phyloP scores from a whole-genome alignment of 2,113 vertebrate genomes.

The Prolemur simus region DNA sequence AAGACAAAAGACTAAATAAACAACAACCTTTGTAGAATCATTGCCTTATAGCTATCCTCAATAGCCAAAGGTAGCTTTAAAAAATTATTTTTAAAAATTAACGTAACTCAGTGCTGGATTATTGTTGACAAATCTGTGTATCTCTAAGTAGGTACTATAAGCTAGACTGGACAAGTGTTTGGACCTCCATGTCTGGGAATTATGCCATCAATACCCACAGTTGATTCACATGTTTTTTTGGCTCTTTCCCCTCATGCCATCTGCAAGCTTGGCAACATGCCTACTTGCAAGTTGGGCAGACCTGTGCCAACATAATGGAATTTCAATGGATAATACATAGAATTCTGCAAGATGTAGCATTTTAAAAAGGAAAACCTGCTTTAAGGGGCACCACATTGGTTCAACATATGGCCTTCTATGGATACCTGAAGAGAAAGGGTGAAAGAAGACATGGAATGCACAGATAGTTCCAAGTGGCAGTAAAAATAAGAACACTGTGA shows the following conservation, averaged over 20 bases:
- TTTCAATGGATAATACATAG: slow-evolving; percentile 81
- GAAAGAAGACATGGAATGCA: slow-evolving; percentile 33
- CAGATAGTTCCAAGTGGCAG: background rate
- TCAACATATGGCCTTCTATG: slow-evolving; percentile 72
- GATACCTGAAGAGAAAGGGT: slow-evolving; percentile 66
- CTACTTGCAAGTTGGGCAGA: slow-evolving; percentile 85
- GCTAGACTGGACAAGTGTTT: slow-evolving; percentile 86
- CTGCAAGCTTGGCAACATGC: slow-evolving; percentile 85
- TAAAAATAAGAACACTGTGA: background rate
- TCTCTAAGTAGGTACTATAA: slow-evolving; percentile 79
- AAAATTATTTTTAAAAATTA: slow-evolving; percentile 73
- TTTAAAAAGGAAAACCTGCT: slow-evolving; percentile 67
- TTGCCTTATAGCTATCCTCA: slow-evolving; percentile 35
- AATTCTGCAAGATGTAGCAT: slow-evolving; percentile 75
- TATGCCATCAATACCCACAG: slow-evolving; percentile 86
- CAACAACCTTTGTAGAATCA: background rate
- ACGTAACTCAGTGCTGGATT: slow-evolving; percentile 73
- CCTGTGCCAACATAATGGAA: slow-evolving; percentile 86
- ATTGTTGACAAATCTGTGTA: slow-evolving; percentile 80
- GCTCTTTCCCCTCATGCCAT: slow-evolving; percentile 84
- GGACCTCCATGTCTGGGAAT: slow-evolving; percentile 87
- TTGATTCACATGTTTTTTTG: slow-evolving; percentile 86
- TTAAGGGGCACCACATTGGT: slow-evolving; percentile 71
- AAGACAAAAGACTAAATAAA: slow-evolving; percentile 15
- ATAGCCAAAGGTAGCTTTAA: slow-evolving; percentile 57